A percentile compares a stretch with the other conserved stretches of the same genome.
These are phyloP conservation scores for Drosophila dives DNA, from an alignment of 2,888 invertebrate species.

Conservation along the genomic window DNA sequence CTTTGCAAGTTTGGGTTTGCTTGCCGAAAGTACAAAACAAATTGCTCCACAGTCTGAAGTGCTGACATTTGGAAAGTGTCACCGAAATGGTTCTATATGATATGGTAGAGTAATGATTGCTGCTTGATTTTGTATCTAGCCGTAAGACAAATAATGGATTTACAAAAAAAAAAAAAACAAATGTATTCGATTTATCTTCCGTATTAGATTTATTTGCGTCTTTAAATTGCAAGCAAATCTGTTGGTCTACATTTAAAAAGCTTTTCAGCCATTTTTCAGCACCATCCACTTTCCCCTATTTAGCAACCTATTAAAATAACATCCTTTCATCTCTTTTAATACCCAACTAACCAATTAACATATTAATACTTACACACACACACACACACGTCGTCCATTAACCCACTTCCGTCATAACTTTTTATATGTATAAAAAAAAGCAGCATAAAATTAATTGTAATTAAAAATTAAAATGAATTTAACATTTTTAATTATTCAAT, in stretches of 20 bases:
- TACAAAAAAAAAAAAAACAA: not conserved
- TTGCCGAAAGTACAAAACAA: conserved; percentile 53
- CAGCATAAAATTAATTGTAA: conserved; percentile 69
- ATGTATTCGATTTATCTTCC: conserved; percentile 9
- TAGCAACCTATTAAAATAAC: not conserved
- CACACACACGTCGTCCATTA: conserved; percentile 13
- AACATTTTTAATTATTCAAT: conserved; percentile 77
- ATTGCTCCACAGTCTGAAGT: conserved; percentile 37
- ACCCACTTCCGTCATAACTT: conserved; percentile 15
- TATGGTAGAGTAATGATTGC: conserved; percentile 48
- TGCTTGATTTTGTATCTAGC: conserved; percentile 24
- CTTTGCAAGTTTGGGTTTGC: conserved; percentile 47
- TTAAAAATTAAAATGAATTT: conserved; percentile 78
- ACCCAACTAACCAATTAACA: conserved; percentile 37
- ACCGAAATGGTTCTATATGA: conserved; percentile 42
- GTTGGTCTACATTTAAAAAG: not conserved
- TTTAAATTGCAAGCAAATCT: not conserved
- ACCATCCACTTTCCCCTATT: not conserved
- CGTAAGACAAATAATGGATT: conserved; percentile 10
- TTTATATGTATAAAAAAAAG: not conserved
- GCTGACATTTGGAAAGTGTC: conserved; percentile 55
- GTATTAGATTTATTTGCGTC: not conserved
- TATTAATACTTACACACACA: conserved; percentile 26
- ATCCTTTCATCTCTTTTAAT: not conserved
- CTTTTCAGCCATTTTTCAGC: not conserved